Base-by-base conservation (phyloP, 2,888 invertebrate genomes). In the Agriopis marginaria region DNA sequence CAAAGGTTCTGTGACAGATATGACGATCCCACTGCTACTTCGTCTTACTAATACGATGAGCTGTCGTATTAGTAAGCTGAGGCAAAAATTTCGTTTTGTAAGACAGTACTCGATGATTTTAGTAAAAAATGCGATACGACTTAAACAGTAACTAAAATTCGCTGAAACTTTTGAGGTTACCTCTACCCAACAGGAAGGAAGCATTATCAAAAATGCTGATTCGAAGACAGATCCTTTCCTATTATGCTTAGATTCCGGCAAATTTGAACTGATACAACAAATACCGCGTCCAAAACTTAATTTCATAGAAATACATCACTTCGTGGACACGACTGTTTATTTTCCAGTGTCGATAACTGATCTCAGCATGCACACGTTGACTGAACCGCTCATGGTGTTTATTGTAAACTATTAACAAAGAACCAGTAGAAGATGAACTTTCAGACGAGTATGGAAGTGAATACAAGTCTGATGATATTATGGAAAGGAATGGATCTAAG, bases 291-390 rank as follows among this genome's bases (percentile, higher is more conserved):
- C 61, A 54, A 55, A 64, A 39, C 10, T 12, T 64, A 42, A 66
- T 70, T 88, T 90, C 90, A 89, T 82, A 87, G 88, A 90, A 91
- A 83, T 79, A 84, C 81, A 85, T 62, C 47, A 71, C 82, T 82
- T 81, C 81, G 78, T 82, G 74, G 79, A 79, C 82, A 76, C 75
- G 74, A 75, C 79, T 90, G 93, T 93, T 93, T 93, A 92, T 92
- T 93, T 92, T 90, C 80, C 82, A 80, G 85, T 88, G 92, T 90
- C 92, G 85, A 88, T 86, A 86, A 82, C 85, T 81, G 81, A 82
- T 82, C 85, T 88, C 89, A 86, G 86, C 86, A 87, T 80, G 77
- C 76, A 79, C 76, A 77, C 83, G 90, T 84, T 87, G 92, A 93
- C 80, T 85, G 92, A 91, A 79, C 74, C 65, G 82, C 84, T 91